Conservation (phyloP, 2,113 vertebrate species). For the Thalassarche chlororhynchos region DNA sequence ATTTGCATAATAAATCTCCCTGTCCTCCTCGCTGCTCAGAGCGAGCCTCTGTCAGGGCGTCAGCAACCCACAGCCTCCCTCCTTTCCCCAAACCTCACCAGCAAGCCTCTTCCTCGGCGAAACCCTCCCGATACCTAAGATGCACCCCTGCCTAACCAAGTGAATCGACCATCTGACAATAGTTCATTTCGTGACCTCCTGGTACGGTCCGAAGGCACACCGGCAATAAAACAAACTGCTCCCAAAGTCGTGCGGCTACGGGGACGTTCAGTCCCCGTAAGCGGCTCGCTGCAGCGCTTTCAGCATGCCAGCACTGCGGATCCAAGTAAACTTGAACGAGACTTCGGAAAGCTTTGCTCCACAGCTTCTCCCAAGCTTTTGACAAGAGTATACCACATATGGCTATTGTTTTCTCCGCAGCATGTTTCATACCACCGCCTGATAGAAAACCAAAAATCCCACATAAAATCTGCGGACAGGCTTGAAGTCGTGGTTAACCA, state of each 20-base stretch:
- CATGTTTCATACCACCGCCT: background rate
- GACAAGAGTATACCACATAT: background rate
- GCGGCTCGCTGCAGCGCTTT: background rate
- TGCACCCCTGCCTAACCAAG: rapidly evolving
- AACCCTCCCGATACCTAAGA: background rate
- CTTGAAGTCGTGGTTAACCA: background rate
- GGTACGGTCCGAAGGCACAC: rapidly evolving
- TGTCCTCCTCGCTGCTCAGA: background rate
- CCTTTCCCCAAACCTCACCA: background rate
- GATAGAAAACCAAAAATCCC: conserved; percentile 14
- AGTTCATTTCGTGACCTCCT: rapidly evolving
- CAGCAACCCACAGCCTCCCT: background rate
- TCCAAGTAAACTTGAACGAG: background rate
- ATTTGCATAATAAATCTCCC: conserved; percentile 38
- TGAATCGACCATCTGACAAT: rapidly evolving
- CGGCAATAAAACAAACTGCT: rapidly evolving
- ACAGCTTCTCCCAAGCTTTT: background rate
- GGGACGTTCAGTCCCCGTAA: background rate
- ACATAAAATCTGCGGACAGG: background rate
- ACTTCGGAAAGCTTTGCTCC: background rate
- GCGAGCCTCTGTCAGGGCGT: background rate
- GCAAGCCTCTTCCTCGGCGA: background rate
- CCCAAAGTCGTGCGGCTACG: rapidly evolving
- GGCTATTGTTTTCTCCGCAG: background rate
- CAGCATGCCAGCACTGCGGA: background rate